Evolutionary conservation across 2,113 vertebrate genomes (phyloP).

Genomic region (Conger conger): DNA sequence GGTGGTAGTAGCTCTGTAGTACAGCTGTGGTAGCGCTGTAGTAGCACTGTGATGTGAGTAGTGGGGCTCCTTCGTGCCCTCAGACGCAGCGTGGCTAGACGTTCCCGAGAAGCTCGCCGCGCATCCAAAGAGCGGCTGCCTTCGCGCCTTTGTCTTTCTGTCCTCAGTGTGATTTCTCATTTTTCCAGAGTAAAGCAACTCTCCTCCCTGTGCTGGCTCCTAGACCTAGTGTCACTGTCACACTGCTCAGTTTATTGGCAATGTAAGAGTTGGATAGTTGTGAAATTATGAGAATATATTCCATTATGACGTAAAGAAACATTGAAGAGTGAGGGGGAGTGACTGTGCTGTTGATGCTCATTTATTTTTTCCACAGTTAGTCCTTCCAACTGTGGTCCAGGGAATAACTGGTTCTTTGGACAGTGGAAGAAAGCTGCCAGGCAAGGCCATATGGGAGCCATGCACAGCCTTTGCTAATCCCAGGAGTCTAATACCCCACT

Average conservation of each 20-base stretch:
- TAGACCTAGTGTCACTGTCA: not conserved
- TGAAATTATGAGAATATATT: not conserved
- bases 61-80: not conserved
- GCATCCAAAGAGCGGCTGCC: not conserved
- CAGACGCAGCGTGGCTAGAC: not conserved
- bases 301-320: not conserved
- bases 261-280: not conserved
- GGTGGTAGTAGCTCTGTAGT: not conserved
- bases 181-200: slow-evolving; percentile 14
- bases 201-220: not conserved
- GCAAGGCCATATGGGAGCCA: not conserved
- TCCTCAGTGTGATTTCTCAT: not conserved
- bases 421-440: not conserved
- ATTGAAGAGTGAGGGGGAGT: not conserved
- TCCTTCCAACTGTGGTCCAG: not conserved
- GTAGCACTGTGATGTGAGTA: not conserved
- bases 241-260: not conserved
- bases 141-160: not conserved
- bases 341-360: not conserved
- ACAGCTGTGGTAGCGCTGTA: not conserved
- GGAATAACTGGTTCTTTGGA: not conserved
- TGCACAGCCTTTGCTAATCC: slow-evolving; percentile 12
- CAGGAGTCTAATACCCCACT: not conserved
- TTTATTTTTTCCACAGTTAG: not conserved
- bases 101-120: not conserved